A percentile compares a stretch with the other conserved stretches of the same genome.
phyloP scores from a whole-genome alignment of 23 tunicate genomes.

The Ascidia mentula region DNA sequence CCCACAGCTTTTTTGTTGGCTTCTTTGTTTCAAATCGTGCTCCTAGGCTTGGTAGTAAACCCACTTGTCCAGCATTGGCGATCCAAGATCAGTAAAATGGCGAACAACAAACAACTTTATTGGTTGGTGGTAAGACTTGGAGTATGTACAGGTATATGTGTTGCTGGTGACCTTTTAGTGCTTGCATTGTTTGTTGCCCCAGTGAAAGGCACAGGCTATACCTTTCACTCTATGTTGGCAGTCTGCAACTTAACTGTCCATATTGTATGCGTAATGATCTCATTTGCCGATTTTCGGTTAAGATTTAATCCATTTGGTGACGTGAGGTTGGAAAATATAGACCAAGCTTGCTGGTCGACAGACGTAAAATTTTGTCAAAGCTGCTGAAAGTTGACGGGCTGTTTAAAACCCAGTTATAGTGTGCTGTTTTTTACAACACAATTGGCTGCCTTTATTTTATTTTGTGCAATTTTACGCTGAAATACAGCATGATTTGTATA shows the following conservation, averaged over 20 bases:
- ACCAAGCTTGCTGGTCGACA: no score
- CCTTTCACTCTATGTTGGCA: neutral
- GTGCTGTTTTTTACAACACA: no score
- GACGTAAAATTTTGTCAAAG: no score
- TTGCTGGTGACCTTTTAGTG: neutral
- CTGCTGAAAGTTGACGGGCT: no score
- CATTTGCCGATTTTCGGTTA: neutral
- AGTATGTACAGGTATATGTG: neutral
- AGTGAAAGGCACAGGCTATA: neutral
- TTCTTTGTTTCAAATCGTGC: neutral
- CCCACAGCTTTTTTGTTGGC: neutral
- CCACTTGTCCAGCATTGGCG: neutral
- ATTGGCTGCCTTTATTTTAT: no score
- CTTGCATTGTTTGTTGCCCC: neutral
- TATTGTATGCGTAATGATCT: neutral
- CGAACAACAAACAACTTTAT: neutral
- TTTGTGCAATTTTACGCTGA: no score
- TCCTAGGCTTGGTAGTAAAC: neutral
- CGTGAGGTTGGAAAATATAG: no score
- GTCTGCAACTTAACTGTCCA: neutral
- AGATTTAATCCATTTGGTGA: neutral
- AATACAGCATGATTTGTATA: no score
- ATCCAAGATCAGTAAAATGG: neutral
- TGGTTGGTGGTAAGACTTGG: neutral
- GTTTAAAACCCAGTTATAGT: no score